Conservation (phyloP, 2,888 invertebrate genomes). For the Copidosoma aretas region DNA sequence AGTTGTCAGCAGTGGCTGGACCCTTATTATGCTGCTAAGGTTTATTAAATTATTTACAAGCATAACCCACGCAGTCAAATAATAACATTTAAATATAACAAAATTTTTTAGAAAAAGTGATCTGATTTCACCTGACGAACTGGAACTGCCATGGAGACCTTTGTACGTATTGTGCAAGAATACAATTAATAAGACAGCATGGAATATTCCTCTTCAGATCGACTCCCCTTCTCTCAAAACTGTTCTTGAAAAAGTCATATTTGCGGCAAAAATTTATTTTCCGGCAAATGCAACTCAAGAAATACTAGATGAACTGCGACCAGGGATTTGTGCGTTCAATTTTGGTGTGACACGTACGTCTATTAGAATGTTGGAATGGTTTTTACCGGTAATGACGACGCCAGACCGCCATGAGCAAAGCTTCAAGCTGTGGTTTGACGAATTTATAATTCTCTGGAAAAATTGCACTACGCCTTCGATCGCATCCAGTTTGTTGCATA, state of each 20-base stretch:
- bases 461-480: conserved; percentile 75
- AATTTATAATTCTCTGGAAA: conserved; percentile 80
- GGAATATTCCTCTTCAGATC: conserved; percentile 24
- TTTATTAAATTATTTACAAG: conserved; percentile 25
- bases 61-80: background rate
- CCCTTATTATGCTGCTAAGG: conserved; percentile 37
- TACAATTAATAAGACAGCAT: conserved; percentile 8
- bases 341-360: conserved; percentile 64
- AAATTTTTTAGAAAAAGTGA: conserved; percentile 71
- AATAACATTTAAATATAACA: background rate
- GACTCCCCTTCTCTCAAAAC: conserved; percentile 23
- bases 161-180: conserved; percentile 66
- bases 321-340: conserved; percentile 79
- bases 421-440: conserved; percentile 80
- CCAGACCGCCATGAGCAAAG: conserved; percentile 71
- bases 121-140: conserved; percentile 78
- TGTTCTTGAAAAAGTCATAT: conserved; percentile 22
- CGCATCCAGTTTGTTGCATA: conserved; percentile 72
- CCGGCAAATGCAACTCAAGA: conserved; percentile 77
- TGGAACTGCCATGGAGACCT: conserved; percentile 86
- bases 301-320: conserved; percentile 83
- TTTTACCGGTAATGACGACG: conserved; percentile 77
- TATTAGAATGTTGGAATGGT: conserved; percentile 73
- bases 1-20: conserved; percentile 73
- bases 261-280: conserved; percentile 33